Conservation (phyloP, 2,113 vertebrate genomes). For the Candoia aspera region DNA sequence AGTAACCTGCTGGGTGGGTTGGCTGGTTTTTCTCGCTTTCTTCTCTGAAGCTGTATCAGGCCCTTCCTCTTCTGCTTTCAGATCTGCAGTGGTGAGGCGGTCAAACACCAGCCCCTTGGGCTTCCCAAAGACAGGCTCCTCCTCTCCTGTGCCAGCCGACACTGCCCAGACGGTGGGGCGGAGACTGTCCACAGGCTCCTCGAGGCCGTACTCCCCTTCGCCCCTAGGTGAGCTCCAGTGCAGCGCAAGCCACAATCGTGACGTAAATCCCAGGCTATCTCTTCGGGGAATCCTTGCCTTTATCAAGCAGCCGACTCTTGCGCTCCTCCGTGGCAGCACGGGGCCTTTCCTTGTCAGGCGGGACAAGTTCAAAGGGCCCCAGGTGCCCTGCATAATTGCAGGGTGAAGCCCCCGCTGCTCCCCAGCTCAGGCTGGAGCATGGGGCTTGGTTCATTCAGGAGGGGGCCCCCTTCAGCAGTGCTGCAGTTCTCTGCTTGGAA, state of each 20-base stretch:
- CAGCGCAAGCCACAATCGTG: neutral
- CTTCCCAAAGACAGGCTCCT: constrained; percentile 86
- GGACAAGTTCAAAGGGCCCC: no score
- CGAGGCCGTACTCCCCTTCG: constrained; percentile 92
- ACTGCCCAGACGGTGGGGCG: constrained; percentile 78
- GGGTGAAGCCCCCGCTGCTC: no score
- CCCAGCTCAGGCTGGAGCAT: no score
- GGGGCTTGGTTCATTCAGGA: no score
- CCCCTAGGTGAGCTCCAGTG: constrained; percentile 82
- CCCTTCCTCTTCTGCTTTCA: constrained; percentile 45
- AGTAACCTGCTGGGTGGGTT: neutral
- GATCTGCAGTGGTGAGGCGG: constrained; percentile 87
- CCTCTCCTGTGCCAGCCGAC: constrained; percentile 84
- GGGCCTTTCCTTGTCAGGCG: no score
- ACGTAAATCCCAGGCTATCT: neutral
- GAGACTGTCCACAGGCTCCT: constrained; percentile 90
- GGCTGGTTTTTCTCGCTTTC: neutral
- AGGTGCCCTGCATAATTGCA: no score
- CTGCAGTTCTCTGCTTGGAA: no score
- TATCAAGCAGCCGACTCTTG: no score
- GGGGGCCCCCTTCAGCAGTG: no score
- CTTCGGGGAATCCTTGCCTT: neutral
- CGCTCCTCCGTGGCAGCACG: no score
- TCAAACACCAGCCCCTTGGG: constrained; percentile 97
- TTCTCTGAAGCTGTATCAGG: no score